Conservation (phyloP, 2,797 vertebrate species). For the Rallus crepitans region DNA sequence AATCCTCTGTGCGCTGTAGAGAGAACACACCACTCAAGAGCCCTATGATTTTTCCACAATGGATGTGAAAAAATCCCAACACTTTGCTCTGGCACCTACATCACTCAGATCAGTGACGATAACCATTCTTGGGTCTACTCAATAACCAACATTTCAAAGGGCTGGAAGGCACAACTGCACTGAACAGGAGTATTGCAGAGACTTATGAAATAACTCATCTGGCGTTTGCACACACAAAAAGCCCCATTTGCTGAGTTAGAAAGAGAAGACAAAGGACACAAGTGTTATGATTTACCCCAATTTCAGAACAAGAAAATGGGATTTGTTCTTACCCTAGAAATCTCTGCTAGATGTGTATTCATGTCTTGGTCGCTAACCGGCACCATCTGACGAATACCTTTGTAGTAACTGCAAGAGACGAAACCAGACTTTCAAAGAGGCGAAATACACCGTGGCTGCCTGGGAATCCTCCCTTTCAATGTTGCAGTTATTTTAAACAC, state of each 20-base stretch:
- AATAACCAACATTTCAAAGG: conserved; percentile 12
- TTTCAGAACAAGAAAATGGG: not conserved
- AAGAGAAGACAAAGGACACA: not conserved
- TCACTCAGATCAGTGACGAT: not conserved
- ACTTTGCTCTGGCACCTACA: not conserved
- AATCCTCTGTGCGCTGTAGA: not conserved
- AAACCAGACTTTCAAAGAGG: not conserved
- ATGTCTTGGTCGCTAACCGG: conserved; percentile 98
- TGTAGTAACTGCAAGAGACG: conserved; percentile 88
- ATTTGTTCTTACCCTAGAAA: conserved; percentile 90
- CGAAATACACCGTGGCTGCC: not conserved
- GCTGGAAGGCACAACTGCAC: not conserved
- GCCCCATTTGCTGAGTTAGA: not conserved
- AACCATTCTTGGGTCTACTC: not conserved
- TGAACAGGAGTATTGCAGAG: not conserved
- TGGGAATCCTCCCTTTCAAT: not conserved
- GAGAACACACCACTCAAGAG: not conserved
- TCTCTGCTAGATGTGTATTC: conserved; percentile 98
- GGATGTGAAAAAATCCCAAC: not conserved
- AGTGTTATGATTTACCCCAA: not conserved
- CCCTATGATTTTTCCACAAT: not conserved
- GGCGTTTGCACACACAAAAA: not conserved
- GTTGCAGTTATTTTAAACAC: not conserved
- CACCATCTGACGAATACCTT: conserved; percentile 96
- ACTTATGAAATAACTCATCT: not conserved